Conservation (phyloP, 2,888 invertebrate genomes). For the Nomada ruficornis region DNA sequence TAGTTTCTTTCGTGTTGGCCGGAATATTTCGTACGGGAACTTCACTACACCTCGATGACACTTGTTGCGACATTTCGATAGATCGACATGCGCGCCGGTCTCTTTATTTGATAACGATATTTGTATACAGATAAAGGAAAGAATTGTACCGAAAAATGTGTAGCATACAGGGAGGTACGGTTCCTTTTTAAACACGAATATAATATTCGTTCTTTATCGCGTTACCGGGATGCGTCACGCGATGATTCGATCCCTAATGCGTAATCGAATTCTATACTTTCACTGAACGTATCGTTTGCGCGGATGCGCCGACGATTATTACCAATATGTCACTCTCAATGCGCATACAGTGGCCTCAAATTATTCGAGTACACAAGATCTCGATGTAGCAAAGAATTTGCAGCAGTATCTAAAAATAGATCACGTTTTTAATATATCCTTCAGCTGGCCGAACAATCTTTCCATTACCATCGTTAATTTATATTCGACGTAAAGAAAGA, state of each 20-base stretch:
- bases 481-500: not conserved
- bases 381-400: not conserved
- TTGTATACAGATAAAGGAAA: constrained; percentile 23
- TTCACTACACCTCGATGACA: constrained; percentile 16
- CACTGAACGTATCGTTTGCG: constrained; percentile 45
- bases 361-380: no score
- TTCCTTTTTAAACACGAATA: not conserved
- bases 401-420: not conserved
- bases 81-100: not conserved
- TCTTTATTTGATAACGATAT: constrained; percentile 17
- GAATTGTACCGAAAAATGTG: not conserved
- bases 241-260: constrained; percentile 49
- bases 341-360: not conserved
- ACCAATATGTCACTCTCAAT: not conserved
- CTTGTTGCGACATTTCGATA: constrained; percentile 44
- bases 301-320: constrained; percentile 11
- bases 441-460: not conserved
- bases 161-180: not conserved
- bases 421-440: not conserved
- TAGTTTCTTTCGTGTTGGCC: not conserved
- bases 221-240: constrained; percentile 59
- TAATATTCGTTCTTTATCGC: constrained; percentile 50
- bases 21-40: not conserved
- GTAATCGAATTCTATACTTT: constrained; percentile 57
- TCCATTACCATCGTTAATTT: not conserved